Base-by-base conservation (phyloP, 2,888 invertebrate species). In the Nesidiocoris tenuis region DNA sequence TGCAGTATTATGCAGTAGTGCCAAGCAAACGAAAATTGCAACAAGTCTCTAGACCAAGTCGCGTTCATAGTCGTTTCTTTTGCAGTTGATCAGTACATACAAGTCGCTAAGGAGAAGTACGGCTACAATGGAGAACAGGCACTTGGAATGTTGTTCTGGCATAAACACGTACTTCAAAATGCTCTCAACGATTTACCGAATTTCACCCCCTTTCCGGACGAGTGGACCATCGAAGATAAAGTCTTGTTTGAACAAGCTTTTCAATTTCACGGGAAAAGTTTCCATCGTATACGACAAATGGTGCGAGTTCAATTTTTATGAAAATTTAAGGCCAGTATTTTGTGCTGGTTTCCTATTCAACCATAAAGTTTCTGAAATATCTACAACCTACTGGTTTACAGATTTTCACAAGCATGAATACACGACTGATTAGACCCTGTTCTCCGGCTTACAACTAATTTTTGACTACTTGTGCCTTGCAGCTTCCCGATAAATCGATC, bases 221-320 rank as follows among this genome's bases (percentile, higher is more conserved):
- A 98, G 83, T 98, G 98, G 98, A 95, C 96, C 1, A 93, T 95
- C 0, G 98, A 98, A 84, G 98, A 98, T 83, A 98, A 97, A 86
- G 96, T 97, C 66, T 86, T 98, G 16, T 98, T 98, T 85, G 98
- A 98, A 83, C 97, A 98, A 85, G 98, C 98, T 55, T 98, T 97
- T 84, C 95, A 96, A 83, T 98, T 96, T 84, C 97, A 98, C 85
- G 98, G 98, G 66, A 98, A 98, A 86, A 95, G 95, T 84, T 98
- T 98, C 86, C 94, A 96, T 83, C 90, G 96, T 83, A 98, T 98
- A 84, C 87, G 95, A 80, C 96, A 97, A 88, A 97, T 98, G 97
- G 97, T 97, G 86, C 85, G 66, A 59, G 25, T 25, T n/a, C n/a
- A n/a, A n/a, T n/a, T n/a, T n/a, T n/a, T n/a, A n/a, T n/a, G n/a